Base-by-base conservation (phyloP, 2,888 invertebrate genomes). In the Byasa hedistus region DNA sequence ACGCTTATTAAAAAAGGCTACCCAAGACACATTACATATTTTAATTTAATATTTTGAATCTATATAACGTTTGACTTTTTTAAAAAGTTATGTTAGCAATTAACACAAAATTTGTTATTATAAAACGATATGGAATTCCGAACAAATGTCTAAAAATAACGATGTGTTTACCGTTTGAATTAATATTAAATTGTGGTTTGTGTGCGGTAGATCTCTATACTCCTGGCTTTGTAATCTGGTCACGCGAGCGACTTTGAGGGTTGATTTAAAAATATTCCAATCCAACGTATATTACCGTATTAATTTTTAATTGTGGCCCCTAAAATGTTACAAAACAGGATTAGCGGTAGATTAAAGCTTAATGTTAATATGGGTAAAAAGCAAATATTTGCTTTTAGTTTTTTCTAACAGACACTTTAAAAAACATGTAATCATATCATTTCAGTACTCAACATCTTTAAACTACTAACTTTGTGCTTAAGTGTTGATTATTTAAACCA, bases 251-350 rank as follows among this genome's bases (percentile, higher is more conserved):
- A 57, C 57, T 32, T 8, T 22, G 55, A 44, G 27, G 48, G 44
- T 48, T 63, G 57, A 63, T 51, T 63, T 63, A 63, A 63, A 63
- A 63, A 63, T 63, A 63, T 48, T 22, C 57, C 57, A 10, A 39
- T 57, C 27, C 56, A n/a, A n/a, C 5, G 48, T 7, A 48, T n/a
- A 48, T 48, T 19, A 2, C 19, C 48, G 48, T n/a, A 48, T 48
- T 48, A n/a, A 48, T 48, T n/a, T n/a, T n/a, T 48, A 12, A 48
- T 48, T 48, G 48, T 48, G 19, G n/a, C 19, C 8, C n/a, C 48
- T 48, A n/a, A n/a, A 48, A 48, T 19, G n/a, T n/a, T 48, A n/a
- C n/a, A 48, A 48, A 48, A 48, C 19, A 5, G 19, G n/a, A 5
- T 48, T 48, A 48, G n/a, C n/a, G 5, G 12, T n/a, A 48, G 7